Conservation (phyloP, 1,140 invertebrate species). For the Solenopsis fugax region DNA sequence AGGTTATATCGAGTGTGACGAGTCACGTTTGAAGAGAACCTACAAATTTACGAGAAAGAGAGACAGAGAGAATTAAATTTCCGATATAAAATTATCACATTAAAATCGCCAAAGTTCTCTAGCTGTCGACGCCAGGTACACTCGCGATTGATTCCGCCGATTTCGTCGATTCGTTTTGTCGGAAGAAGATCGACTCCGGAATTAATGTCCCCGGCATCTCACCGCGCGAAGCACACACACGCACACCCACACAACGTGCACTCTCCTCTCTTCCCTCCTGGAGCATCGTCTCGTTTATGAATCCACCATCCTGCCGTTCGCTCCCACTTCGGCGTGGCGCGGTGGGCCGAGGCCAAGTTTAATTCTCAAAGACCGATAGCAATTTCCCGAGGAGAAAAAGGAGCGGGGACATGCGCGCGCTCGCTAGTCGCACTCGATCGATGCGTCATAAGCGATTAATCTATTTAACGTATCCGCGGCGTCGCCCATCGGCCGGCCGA, state of each 20-base stretch:
- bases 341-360: conserved; percentile 71
- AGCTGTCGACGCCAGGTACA: background rate
- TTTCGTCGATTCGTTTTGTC: background rate
- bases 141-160: background rate
- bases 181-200: conserved; percentile 9
- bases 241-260: background rate
- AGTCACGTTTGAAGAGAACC: background rate
- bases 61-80: background rate
- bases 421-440: conserved; percentile 68
- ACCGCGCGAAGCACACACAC: background rate
- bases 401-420: conserved; percentile 39
- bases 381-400: conserved; percentile 68
- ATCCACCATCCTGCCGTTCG: conserved; percentile 58
- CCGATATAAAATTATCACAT: background rate
- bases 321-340: conserved; percentile 47
- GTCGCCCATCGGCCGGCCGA: conserved; percentile 47
- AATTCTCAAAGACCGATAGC: conserved; percentile 77
- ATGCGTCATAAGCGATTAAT: conserved; percentile 76
- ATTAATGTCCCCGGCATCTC: background rate
- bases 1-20: background rate
- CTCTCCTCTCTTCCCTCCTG: conserved; percentile 61
- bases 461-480: conserved; percentile 73
- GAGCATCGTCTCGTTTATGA: conserved; percentile 71
- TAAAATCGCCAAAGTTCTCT: background rate
- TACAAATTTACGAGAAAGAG: background rate